Base-by-base conservation (phyloP, 2,888 invertebrate genomes). In the Spodoptera picta region DNA sequence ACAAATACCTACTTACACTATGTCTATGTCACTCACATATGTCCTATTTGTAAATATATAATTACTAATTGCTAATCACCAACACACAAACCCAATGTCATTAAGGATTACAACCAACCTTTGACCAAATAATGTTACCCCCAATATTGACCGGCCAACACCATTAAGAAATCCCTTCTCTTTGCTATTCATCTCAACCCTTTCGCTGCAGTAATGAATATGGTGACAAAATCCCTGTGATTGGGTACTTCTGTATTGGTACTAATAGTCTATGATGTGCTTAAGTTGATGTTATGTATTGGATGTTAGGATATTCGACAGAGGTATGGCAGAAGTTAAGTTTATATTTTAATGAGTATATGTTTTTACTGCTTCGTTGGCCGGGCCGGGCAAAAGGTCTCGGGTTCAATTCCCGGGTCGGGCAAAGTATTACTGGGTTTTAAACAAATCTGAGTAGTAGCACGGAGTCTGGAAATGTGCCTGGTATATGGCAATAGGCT, bases 181-280 rank as follows among this genome's bases (percentile, higher is more conserved):
- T 52, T 36, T 50, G 58, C 60, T 52, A 69, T 69, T 62, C 67
- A 68, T 50, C 61, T 48, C 53, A 71, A 67, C 80, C 81, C 81
- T 75, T 77, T 77, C 41, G 52, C 46, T 14, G 69, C 69, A 51
- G 59, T 83, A 81, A 83, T 82, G 79, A 80, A 77, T 77, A 77
- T 78, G 69, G 72, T 68, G 65, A 73, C 65, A 76, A 77, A 81
- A 82, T 73, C 66, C 65, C 55, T 64, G 72, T 65, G 63, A 67
- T 62, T 65, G 73, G 69, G 2, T 56, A 48, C 69, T 52, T 70
- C 6, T 36, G 7, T 9, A 36, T 7, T 36, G 52, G 62, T 61
- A 65, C 76, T 69, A 74, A 77, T 79, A 81, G 75, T 78, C 77
- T 82, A 78, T 75, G 74, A 78, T 70, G 67, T 54, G 55, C 62